phyloP scores from a whole-genome alignment of 2,888 invertebrate species.

The Hecatera dysodea region DNA sequence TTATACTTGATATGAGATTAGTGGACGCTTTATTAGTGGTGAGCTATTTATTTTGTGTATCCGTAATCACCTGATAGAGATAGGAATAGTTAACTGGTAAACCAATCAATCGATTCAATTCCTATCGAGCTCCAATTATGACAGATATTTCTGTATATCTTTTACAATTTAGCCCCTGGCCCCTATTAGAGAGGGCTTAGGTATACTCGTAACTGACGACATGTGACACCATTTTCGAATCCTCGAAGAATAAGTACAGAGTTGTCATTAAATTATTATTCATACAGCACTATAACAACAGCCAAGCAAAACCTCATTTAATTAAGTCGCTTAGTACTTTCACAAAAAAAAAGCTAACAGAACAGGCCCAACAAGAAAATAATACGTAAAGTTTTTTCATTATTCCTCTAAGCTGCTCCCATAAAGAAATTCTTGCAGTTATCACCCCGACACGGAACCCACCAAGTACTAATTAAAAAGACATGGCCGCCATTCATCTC shows the following conservation, averaged over 20 bases:
- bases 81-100: neutral
- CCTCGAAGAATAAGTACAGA: no score
- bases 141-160: neutral
- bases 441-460: slow-evolving; percentile 60
- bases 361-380: slow-evolving; percentile 30
- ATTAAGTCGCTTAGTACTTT: slow-evolving; percentile 34
- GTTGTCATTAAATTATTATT: no score
- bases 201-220: no score
- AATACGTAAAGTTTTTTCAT: slow-evolving; percentile 68
- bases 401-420: slow-evolving; percentile 63
- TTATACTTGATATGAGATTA: neutral
- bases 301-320: slow-evolving; percentile 19
- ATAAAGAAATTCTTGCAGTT: slow-evolving; percentile 65
- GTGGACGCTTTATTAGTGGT: neutral
- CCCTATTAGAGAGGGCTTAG: no score
- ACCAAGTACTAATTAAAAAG: slow-evolving; percentile 71
- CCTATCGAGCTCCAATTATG: neutral
- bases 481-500: slow-evolving; percentile 62
- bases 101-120: neutral
- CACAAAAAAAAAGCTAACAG: slow-evolving; percentile 28
- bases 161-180: no score
- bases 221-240: no score
- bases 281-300: neutral
- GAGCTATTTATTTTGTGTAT: neutral
- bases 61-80: no score